Percentiles rank a stretch among this genome's conserved stretches.
These are phyloP conservation scores for Lithophane ornitopus DNA, from an alignment of 2,888 invertebrate genomes.

Conservation along the genomic window DNA sequence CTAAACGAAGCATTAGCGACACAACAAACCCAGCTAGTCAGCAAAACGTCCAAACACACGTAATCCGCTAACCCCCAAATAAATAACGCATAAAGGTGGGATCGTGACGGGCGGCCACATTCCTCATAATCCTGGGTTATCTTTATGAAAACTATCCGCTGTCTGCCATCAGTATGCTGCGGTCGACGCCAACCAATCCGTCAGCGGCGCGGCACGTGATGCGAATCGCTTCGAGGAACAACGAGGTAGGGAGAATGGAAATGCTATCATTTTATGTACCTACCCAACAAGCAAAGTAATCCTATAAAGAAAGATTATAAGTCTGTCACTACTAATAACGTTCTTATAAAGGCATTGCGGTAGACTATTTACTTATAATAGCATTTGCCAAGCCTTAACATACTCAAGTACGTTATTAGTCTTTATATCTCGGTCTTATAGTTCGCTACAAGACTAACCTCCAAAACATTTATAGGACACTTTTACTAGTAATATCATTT, in stretches of 20 bases:
- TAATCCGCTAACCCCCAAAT: slow-evolving; percentile 68
- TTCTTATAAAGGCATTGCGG: too few relatives aligned
- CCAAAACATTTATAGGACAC: too few relatives aligned
- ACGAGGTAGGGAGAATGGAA: slow-evolving; percentile 53
- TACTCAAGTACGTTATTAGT: too few relatives aligned
- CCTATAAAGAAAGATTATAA: too few relatives aligned
- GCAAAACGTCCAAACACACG: slow-evolving; percentile 63
- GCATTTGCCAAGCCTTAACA: too few relatives aligned
- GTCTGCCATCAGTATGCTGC: slow-evolving; percentile 78
- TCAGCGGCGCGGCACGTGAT: slow-evolving; percentile 80
- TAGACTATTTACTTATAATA: too few relatives aligned
- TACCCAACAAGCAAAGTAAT: too few relatives aligned
- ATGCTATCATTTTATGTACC: background rate
- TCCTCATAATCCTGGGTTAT: slow-evolving; percentile 83
- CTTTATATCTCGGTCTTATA: too few relatives aligned
- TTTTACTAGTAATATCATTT: too few relatives aligned
- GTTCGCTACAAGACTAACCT: too few relatives aligned
- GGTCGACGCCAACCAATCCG: slow-evolving; percentile 77
- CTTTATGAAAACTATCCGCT: slow-evolving; percentile 83
- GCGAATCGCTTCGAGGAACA: slow-evolving; percentile 68
- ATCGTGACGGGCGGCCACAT: slow-evolving; percentile 70
- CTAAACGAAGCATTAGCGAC: slow-evolving; percentile 47
- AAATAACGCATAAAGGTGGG: slow-evolving; percentile 70
- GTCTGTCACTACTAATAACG: too few relatives aligned
- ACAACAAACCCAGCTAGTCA: slow-evolving; percentile 55